Conservation (phyloP, 2,113 vertebrate genomes). For the Etia nguti region DNA sequence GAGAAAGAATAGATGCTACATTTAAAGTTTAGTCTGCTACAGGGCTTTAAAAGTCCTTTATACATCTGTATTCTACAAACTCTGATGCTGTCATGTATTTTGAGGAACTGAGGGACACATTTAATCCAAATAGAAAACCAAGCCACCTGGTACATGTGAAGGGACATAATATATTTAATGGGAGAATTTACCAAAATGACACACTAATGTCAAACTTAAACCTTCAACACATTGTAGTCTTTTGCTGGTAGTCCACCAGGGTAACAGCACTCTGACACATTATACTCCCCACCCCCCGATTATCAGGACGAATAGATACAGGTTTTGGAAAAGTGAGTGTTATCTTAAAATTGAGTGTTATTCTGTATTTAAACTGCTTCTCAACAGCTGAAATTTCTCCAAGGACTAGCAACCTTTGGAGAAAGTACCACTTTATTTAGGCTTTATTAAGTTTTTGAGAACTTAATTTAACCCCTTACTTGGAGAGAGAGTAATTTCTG, state of each 20-base stretch:
- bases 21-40: background rate
- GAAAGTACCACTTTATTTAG: background rate
- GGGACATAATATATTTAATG: background rate
- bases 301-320: background rate
- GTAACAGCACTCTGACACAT: fast-evolving
- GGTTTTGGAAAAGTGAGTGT: background rate
- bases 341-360: background rate
- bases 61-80: background rate
- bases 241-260: background rate
- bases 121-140: background rate
- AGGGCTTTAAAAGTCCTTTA: background rate
- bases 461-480: background rate
- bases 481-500: fast-evolving
- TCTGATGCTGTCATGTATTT: background rate
- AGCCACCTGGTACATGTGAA: background rate
- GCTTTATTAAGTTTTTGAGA: background rate
- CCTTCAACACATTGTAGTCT: background rate
- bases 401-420: background rate
- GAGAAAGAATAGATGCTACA: background rate
- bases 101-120: background rate
- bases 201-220: background rate
- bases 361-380: background rate
- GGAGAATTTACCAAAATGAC: background rate
- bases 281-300: background rate
- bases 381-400: background rate